Evolutionary conservation across 2,113 vertebrate genomes (phyloP), one percentile per base, ranked within the genome.

Genomic region (Neomonachus schauinslandi): DNA sequence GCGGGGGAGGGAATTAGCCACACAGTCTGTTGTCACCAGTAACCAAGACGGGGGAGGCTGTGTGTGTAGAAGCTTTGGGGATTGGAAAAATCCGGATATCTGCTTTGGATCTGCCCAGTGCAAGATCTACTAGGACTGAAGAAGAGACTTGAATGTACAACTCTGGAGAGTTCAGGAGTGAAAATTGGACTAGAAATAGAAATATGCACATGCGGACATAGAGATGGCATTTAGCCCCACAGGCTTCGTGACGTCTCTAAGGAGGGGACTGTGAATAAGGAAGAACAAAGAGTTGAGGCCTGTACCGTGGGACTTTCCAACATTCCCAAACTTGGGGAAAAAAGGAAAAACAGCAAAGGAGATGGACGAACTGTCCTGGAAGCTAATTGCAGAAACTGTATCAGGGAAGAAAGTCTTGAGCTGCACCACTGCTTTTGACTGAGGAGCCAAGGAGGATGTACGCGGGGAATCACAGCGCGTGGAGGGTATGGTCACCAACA

Each of bases 391-490:
- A 92, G 80, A 83, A 71, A 14, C 33, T 0, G 1, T 22, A 2
- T 33, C 7, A 12, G 46, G 49, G 31, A 79, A 39, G 21, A 61
- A 81, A 14, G 14, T 2, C 24, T 26, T 33, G 65, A 10, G 21
- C 19, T 63, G 55, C 69, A 65, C 16, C 36, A 74, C 13, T 1
- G 28, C 15, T 14, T 9, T 10, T 88, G 31, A 46, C 36, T 79
- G 31, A 63, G 0, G 11, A 79, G 33, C 28, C 59, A 63, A 36
- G 31, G 55, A 15, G 42, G 26, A 31, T 4, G 69, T 4, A 31
- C 1, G 0, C 1, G 6, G 36, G 13, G 61, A 76, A 53, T 7
- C 31, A 14, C 0, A n/a, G 53, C 3, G 33, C 18, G 0, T 0
- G 5, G 31, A 46, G 8, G 19, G 9, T 1, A 13, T 4, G 7